A percentile compares a stretch with the other conserved stretches of the same genome.
Evolutionary conservation across 2,888 invertebrate species (phyloP).

Genomic region (Spialia ferax): DNA sequence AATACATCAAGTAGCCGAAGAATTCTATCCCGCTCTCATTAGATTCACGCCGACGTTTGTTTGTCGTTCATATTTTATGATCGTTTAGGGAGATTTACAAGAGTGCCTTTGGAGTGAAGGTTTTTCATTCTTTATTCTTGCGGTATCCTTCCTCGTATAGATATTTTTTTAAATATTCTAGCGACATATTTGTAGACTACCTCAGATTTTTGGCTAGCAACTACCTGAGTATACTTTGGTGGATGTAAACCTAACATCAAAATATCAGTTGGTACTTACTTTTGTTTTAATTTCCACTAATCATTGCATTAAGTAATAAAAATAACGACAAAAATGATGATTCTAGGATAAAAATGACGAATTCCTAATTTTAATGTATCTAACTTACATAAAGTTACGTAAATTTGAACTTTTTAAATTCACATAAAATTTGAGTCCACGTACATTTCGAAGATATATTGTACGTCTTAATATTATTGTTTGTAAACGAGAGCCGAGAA

Average conservation of each 20-base stretch:
- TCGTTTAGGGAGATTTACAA: conserved; percentile 28
- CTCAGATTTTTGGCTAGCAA: too few relatives aligned
- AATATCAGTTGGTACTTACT: too few relatives aligned
- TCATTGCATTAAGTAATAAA: too few relatives aligned
- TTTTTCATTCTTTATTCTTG: background rate
- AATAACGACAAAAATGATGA: too few relatives aligned
- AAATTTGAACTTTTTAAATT: background rate
- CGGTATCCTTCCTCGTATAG: background rate
- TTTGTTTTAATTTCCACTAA: too few relatives aligned
- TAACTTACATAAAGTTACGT: too few relatives aligned
- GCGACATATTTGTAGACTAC: too few relatives aligned
- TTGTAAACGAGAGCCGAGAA: conserved; percentile 26
- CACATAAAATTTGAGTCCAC: conserved; percentile 4
- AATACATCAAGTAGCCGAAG: conserved; percentile 44
- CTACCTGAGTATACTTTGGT: too few relatives aligned
- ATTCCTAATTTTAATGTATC: too few relatives aligned
- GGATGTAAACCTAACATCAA: too few relatives aligned
- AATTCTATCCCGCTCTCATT: conserved; percentile 26
- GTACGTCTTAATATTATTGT: conserved; percentile 29
- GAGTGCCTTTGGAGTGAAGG: background rate
- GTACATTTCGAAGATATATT: conserved; percentile 21
- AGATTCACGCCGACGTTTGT: conserved; percentile 30
- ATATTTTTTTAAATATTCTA: too few relatives aligned
- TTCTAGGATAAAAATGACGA: background rate
- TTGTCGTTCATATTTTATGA: conserved; percentile 33